Percentiles rank a stretch among this genome's conserved stretches.
These are phyloP conservation scores for Paelopatides confundens DNA, from an alignment of 53 echinoderm and acorn worm species.

Conservation along the genomic window DNA sequence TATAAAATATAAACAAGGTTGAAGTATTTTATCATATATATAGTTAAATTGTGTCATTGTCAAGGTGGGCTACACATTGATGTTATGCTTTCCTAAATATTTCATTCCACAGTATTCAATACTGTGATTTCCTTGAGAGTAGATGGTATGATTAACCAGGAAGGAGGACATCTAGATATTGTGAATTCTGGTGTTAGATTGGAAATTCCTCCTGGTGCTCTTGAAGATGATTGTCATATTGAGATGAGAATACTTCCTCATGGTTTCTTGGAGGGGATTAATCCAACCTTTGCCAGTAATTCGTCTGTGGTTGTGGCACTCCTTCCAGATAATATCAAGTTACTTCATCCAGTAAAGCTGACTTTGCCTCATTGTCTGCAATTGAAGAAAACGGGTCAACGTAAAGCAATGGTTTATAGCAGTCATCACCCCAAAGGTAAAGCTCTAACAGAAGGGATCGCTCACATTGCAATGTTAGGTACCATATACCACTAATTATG, in stretches of 20 bases:
- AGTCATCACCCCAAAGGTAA: neutral
- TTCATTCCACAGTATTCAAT: too few relatives aligned
- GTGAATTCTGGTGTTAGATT: neutral
- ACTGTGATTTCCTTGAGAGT: too few relatives aligned
- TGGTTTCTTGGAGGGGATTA: neutral
- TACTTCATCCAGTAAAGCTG: neutral
- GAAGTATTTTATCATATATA: too few relatives aligned
- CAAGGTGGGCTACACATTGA: too few relatives aligned
- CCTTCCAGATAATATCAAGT: neutral
- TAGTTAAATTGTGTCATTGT: too few relatives aligned
- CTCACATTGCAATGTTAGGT: too few relatives aligned
- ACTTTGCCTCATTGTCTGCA: neutral
- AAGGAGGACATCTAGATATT: neutral
- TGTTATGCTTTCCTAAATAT: too few relatives aligned
- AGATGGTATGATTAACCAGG: neutral
- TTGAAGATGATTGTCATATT: neutral
- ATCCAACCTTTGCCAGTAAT: neutral
- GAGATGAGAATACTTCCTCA: neutral
- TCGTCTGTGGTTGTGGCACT: neutral
- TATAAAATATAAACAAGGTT: too few relatives aligned
- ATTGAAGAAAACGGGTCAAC: neutral
- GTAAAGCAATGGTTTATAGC: neutral
- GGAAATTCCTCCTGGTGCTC: neutral
- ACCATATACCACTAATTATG: too few relatives aligned
- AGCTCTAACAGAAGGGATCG: too few relatives aligned